Evolutionary conservation across 2,888 invertebrate genomes (phyloP).

Genomic region (Matsumyia berberina): DNA sequence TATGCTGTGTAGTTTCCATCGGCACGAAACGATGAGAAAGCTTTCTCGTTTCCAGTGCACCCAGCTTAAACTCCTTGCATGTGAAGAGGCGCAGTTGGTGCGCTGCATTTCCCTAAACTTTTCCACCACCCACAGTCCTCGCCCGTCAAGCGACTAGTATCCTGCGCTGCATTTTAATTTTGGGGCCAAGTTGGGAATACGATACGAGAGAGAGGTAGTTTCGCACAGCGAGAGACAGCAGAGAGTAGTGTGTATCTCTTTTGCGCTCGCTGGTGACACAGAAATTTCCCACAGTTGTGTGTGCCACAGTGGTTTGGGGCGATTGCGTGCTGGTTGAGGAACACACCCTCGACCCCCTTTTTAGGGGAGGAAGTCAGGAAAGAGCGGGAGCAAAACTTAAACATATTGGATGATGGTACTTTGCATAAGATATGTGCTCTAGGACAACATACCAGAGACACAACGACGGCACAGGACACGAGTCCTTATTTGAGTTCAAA

Average conservation of each 20-base stretch:
- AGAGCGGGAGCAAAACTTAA: conserved; percentile 31
- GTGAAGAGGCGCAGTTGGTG: conserved; percentile 10
- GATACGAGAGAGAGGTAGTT: conserved; percentile 42
- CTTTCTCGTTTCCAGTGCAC: conserved; percentile 71
- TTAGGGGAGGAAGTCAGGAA: conserved; percentile 24
- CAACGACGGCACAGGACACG: conserved; percentile 47
- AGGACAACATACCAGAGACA: conserved; percentile 56
- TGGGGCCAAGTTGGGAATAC: conserved; percentile 22
- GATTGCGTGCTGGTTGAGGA: conserved; percentile 17
- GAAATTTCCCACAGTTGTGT: conserved; percentile 33
- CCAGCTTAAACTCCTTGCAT: conserved; percentile 65
- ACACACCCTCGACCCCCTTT: not conserved
- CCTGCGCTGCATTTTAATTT: conserved; percentile 33
- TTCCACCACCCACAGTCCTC: conserved; percentile 1
- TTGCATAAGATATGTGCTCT: conserved; percentile 50
- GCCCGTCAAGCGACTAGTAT: too few relatives aligned
- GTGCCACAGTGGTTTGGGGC: conserved; percentile 1
- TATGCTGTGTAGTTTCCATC: conserved; percentile 56
- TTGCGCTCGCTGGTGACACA: conserved; percentile 54
- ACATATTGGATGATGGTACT: conserved; percentile 59
- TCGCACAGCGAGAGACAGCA: conserved; percentile 21
- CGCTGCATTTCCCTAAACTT: conserved; percentile 43
- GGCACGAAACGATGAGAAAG: conserved; percentile 43
- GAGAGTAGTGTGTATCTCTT: conserved; percentile 40
- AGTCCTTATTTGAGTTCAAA: conserved; percentile 64